Evolutionary conservation across 2,113 vertebrate genomes (phyloP).

Genomic region (Isurus oxyrinchus): DNA sequence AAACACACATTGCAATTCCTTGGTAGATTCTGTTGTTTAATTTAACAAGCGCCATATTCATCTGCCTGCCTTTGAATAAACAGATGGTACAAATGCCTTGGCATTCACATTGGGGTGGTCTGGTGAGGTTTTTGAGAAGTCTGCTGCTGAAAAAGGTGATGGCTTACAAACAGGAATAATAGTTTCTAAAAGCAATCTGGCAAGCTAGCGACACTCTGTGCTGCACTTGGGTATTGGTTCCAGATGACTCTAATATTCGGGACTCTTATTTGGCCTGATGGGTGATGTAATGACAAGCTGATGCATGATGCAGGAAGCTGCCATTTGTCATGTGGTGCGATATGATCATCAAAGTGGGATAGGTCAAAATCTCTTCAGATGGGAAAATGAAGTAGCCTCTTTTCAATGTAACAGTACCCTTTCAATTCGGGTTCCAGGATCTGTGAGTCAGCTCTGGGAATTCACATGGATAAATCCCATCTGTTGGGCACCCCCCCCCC

Average conservation of each 20-base stretch:
- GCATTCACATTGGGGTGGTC: neutral
- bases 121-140: neutral
- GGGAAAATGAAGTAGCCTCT: neutral
- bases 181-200: neutral
- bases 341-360: neutral
- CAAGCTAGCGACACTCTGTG: neutral
- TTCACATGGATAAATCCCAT: neutral
- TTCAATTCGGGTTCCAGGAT: neutral
- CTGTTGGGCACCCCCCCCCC: no score
- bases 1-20: neutral
- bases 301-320: neutral
- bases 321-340: neutral
- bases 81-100: neutral
- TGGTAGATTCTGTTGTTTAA: neutral
- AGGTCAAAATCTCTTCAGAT: neutral
- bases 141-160: neutral
- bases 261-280: neutral
- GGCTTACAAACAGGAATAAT: neutral
- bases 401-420: neutral
- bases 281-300: constrained; percentile 25
- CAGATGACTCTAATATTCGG: neutral
- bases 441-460: neutral
- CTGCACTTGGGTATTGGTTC: neutral
- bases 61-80: neutral
- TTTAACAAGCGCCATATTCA: neutral